Evolutionary conservation across 1,140 invertebrate species (phyloP).

Genomic region (Cydia fagiglandana): DNA sequence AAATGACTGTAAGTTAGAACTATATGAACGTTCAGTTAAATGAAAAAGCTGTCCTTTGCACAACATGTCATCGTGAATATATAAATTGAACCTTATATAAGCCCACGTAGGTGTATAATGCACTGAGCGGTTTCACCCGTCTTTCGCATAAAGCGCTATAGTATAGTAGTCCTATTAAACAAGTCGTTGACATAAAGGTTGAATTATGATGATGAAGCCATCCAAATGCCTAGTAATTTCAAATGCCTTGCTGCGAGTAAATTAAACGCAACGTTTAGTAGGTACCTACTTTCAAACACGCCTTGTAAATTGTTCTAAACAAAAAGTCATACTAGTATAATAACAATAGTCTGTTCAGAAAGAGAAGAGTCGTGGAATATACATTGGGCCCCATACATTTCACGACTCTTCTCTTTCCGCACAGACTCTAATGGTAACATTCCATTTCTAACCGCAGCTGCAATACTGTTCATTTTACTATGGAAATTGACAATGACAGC

Average conservation of each 20-base stretch:
- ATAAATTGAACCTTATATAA: background rate
- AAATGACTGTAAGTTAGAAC: too few relatives aligned
- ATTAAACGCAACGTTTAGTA: background rate
- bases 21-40: background rate
- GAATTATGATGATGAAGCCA: slow-evolving; percentile 1
- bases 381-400: too few relatives aligned
- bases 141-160: background rate
- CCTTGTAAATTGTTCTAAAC: background rate
- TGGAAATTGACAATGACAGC: too few relatives aligned
- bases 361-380: too few relatives aligned
- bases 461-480: too few relatives aligned
- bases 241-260: background rate
- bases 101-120: background rate
- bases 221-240: background rate
- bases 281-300: background rate
- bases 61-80: background rate
- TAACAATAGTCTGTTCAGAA: background rate
- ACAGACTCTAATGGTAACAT: too few relatives aligned
- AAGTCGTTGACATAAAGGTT: slow-evolving; percentile 2
- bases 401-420: too few relatives aligned
- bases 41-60: background rate
- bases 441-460: too few relatives aligned
- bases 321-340: background rate
- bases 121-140: background rate
- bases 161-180: background rate